Evolutionary conservation across 2,888 invertebrate genomes (phyloP), one percentile per base, ranked within the genome.

Genomic region (Pogonocherus hispidulus): DNA sequence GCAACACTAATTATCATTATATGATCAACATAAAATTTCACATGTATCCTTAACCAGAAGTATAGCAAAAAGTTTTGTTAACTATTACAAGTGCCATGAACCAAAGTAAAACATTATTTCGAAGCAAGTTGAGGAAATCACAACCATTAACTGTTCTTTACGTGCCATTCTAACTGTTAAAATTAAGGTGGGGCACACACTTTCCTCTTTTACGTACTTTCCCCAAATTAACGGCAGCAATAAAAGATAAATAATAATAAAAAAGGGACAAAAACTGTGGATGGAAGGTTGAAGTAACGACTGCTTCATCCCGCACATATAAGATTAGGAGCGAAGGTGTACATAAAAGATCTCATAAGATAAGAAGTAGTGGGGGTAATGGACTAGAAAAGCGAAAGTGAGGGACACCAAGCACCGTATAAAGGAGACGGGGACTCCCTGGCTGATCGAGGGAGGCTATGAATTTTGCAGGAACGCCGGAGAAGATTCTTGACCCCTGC

Each of bases 361-460:
- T 46, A 47, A 47, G 46, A 32, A 41, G 19, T 41, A 47, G 46
- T 16, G 6, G 57, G 44, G 59, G 59, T 59, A 59, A 59, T 59
- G 59, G 59, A 59, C 59, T 59, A 59, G 59, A 59, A 59, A 59
- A 59, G 59, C 59, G 47, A 32, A 19, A 46, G 59, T 46, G 47
- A 23, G 59, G 54, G 59, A 32, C 32, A 27, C 44, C 16, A 57
- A 57, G 57, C n/a, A 41, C 57, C 44, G 44, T 57, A 57, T 57
- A 59, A 59, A 27, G 59, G 47, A 47, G 46, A 59, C 59, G 59
- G 16, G 47, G 44, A 47, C 4, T 9, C 22, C 18, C 27, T 19
- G 32, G 27, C 18, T 16, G 18, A 47, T 59, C n/a, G 41, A 16
- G 23, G n/a, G 44, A 22, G 27, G 46, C 19, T 47, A 59, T 59